Conservation (phyloP, 2,113 vertebrate genomes). For the Suricata suricatta region DNA sequence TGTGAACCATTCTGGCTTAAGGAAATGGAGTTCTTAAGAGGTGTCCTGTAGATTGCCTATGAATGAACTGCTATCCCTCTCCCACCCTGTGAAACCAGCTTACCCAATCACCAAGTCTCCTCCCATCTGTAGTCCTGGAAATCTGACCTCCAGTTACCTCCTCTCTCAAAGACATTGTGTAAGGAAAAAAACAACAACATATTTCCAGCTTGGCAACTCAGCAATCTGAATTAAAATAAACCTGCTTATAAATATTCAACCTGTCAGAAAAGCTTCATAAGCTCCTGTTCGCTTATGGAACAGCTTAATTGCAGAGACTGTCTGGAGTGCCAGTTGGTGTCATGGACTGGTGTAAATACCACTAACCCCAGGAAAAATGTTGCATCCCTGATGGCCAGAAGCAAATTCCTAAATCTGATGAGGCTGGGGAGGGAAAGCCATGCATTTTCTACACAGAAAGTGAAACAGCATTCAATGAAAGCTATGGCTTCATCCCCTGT, state of each 20-base stretch:
- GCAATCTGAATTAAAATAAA: constrained; percentile 58
- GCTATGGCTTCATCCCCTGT: not conserved
- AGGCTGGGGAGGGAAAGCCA: not conserved
- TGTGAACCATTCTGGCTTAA: not conserved
- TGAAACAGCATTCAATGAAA: not conserved
- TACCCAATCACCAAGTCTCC: not conserved
- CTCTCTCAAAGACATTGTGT: not conserved
- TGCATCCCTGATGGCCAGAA: not conserved
- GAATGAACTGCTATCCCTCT: not conserved
- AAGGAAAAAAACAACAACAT: not conserved
- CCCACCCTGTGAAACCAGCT: not conserved
- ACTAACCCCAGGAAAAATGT: not conserved
- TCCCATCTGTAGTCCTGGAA: not conserved
- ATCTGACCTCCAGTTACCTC: not conserved
- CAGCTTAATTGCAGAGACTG: not conserved
- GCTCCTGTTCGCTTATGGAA: not conserved
- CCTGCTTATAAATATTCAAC: constrained; percentile 51
- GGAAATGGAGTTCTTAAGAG: not conserved
- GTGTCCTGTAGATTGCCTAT: not conserved
- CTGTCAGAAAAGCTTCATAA: constrained; percentile 1
- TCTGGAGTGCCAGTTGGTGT: not conserved
- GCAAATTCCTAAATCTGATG: not conserved
- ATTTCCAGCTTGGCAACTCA: not conserved
- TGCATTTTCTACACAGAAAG: not conserved
- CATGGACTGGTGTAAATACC: not conserved